Evolutionary conservation across 2,113 vertebrate species (phyloP), one percentile per base, ranked within the genome.

Genomic region (Cephalopholis sonnerati): DNA sequence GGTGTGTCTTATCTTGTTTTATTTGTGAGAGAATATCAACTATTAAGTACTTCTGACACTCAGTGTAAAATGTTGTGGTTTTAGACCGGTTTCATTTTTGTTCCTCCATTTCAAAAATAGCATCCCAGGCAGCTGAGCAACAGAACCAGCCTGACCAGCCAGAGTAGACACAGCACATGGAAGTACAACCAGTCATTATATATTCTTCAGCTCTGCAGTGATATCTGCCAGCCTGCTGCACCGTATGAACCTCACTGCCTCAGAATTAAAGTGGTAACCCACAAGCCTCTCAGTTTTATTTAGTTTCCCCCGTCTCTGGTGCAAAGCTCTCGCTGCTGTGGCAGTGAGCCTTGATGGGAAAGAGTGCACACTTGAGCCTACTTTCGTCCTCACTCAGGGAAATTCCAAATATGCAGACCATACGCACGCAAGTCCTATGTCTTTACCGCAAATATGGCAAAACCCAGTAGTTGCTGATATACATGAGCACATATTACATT

Each of bases 371-470:
- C 55, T 51, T 44, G 24, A 39, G 46, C 15, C 25, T 54, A 27
- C 54, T 55, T 74, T 62, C 4, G 0, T 12, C 5, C 27, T 76
- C 17, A 12, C 6, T 13, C 25, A 44, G 65, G 71, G 41, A 71
- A 79, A 83, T 83, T 76, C 65, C 85, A 75, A 64, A 71, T 44
- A 78, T 44, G 41, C 54, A 81, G 29, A 81, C 11, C 0, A 10
- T 22, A 66, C 4, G 59, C 54, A 73, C 18, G 8, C 1, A 2
- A 27, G 69, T 22, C n/a, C 18, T 27, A 44, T 61, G 25, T 29
- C 10, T 59, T 13, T 32, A 27, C 54, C 2, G 5, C 7, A 24
- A 36, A 50, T 10, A 4, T 48, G 32, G 44, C 15, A 11, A 48
- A 24, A 2, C 32, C 15, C 11, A 41, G 4, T 67, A 3, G 4